Conservation (phyloP, 2,797 vertebrate genomes). For the Argya squamiceps region DNA sequence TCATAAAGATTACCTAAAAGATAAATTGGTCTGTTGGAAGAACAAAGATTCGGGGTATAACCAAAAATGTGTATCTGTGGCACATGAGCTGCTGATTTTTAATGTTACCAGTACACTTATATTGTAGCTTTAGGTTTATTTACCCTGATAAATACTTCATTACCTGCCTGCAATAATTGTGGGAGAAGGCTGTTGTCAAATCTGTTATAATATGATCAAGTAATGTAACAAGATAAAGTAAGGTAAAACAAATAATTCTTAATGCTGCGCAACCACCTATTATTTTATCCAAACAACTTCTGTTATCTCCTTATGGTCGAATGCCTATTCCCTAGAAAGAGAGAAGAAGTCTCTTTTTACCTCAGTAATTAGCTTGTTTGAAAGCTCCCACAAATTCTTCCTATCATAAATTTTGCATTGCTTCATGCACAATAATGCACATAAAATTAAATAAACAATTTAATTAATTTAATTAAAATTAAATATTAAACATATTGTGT, state of each 20-base stretch:
- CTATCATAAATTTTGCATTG: conserved; percentile 84
- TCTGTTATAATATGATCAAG: background rate
- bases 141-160: conserved; percentile 41
- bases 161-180: background rate
- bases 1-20: background rate
- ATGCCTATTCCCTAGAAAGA: conserved; percentile 52
- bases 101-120: background rate
- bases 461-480: conserved; percentile 90
- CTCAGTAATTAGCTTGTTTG: conserved; percentile 75
- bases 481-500: conserved; percentile 85
- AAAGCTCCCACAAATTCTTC: conserved; percentile 68
- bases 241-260: conserved; percentile 62
- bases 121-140: conserved; percentile 26
- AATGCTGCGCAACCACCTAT: conserved; percentile 26
- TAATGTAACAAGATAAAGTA: conserved; percentile 54
- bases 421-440: conserved; percentile 78
- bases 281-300: conserved; percentile 56
- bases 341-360: conserved; percentile 59
- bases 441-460: conserved; percentile 87
- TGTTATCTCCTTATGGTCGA: conserved; percentile 40
- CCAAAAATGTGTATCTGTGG: background rate
- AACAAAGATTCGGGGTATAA: background rate
- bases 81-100: background rate
- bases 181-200: background rate
- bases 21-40: background rate